phyloP scores from a whole-genome alignment of 1,140 invertebrate species.

The Cotesia vestalis region DNA sequence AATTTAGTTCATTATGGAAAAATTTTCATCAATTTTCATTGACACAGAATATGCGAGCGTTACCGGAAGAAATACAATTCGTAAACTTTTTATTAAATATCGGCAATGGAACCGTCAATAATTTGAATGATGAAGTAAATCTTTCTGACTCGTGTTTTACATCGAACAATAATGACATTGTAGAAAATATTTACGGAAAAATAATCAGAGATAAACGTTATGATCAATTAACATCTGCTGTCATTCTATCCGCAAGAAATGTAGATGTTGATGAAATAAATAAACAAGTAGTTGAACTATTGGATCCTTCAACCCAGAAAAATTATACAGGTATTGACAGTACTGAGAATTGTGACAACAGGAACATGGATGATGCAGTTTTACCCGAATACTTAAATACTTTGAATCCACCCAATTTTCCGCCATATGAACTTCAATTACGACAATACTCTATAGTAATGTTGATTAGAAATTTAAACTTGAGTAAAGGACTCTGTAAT shows the following conservation, averaged over 20 bases:
- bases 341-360: slow-evolving; percentile 24
- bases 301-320: no score
- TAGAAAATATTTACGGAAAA: not conserved
- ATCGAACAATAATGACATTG: slow-evolving; percentile 10
- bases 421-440: slow-evolving; percentile 9
- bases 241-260: no score
- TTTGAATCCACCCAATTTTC: slow-evolving; percentile 17
- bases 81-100: slow-evolving; percentile 37
- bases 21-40: no score
- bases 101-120: slow-evolving; percentile 32
- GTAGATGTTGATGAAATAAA: no score
- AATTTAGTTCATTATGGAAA: slow-evolving; percentile 34
- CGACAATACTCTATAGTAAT: slow-evolving; percentile 12
- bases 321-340: slow-evolving; percentile 13
- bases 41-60: no score
- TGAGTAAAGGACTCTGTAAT: slow-evolving; percentile 34
- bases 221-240: no score
- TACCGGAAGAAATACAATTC: slow-evolving; percentile 28
- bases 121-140: slow-evolving; percentile 14
- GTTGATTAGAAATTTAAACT: slow-evolving; percentile 25
- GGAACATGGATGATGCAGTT: slow-evolving; percentile 8
- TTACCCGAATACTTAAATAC: slow-evolving; percentile 36
- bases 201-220: no score
- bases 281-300: no score
- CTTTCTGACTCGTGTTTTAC: slow-evolving; percentile 29